Evolutionary conservation across 2,113 vertebrate species (phyloP).

Genomic region (Riparia riparia): DNA sequence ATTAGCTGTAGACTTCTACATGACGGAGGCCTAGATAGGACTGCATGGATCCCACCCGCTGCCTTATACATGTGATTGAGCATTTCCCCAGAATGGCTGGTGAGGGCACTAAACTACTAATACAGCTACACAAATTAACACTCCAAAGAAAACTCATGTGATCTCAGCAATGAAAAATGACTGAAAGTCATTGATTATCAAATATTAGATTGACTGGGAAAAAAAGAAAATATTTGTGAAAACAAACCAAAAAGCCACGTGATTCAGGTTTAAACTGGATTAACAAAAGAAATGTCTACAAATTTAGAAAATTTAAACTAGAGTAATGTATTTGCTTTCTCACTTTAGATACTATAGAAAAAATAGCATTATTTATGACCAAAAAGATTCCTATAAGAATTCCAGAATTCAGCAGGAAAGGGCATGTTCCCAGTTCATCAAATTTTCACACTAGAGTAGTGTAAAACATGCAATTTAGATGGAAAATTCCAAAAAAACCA

Average conservation of each 20-base stretch:
- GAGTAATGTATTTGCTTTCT: not conserved
- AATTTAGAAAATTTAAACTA: not conserved
- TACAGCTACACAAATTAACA: conserved; percentile 16
- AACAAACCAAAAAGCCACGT: not conserved
- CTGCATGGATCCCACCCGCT: conserved; percentile 42
- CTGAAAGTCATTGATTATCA: not conserved
- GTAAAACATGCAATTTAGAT: not conserved
- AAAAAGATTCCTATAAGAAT: not conserved
- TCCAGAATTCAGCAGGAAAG: not conserved
- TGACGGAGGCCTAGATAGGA: conserved; percentile 10
- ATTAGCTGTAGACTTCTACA: conserved; percentile 49
- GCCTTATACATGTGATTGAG: conserved; percentile 18
- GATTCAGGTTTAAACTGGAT: not conserved
- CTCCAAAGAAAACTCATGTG: not conserved
- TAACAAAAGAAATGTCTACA: not conserved
- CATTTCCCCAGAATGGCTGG: conserved; percentile 44
- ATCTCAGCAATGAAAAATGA: not conserved
- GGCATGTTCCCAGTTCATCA: not conserved
- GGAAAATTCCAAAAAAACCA: not conserved
- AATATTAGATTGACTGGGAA: not conserved
- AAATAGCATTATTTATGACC: not conserved
- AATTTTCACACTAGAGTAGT: not conserved
- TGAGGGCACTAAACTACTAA: conserved; percentile 61
- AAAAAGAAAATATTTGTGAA: not conserved
- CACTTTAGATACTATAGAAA: not conserved